Evolutionary conservation across 1,140 invertebrate species (phyloP).

Genomic region (Drosophila equinoxialis): DNA sequence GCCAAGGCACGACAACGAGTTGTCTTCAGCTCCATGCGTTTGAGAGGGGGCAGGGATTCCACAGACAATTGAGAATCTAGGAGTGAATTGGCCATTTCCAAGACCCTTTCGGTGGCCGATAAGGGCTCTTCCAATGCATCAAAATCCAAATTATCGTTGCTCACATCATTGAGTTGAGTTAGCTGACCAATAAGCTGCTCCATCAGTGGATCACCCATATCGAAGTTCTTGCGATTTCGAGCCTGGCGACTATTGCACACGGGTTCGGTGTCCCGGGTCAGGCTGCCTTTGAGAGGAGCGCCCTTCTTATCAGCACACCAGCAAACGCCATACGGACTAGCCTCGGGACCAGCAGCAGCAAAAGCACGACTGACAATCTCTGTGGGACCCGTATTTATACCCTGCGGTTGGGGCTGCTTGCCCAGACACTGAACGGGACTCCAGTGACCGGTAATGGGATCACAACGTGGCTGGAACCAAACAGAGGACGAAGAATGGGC

Average conservation of each 20-base stretch:
- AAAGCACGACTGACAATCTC: constrained; percentile 68
- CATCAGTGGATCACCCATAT: constrained; percentile 83
- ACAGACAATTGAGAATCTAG: constrained; percentile 66
- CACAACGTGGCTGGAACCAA: constrained; percentile 89
- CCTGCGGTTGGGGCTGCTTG: constrained; percentile 69
- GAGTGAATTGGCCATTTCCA: constrained; percentile 82
- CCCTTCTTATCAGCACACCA: constrained; percentile 93
- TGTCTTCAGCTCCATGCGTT: constrained; percentile 68
- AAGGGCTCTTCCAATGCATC: constrained; percentile 52
- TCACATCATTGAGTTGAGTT: constrained; percentile 85
- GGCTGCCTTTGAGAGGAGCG: constrained; percentile 90
- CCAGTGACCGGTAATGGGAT: constrained; percentile 89
- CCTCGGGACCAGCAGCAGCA: constrained; percentile 7
- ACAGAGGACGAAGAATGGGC: constrained; percentile 82
- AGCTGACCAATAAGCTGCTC: constrained; percentile 88
- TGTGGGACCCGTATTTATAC: constrained; percentile 21
- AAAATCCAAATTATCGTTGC: constrained; percentile 82
- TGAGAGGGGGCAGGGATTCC: constrained; percentile 42
- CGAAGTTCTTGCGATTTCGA: constrained; percentile 83
- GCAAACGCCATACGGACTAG: constrained; percentile 86
- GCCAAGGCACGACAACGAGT: constrained; percentile 87
- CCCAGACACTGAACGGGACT: constrained; percentile 90
- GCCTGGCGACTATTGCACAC: constrained; percentile 91
- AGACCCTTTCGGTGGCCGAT: constrained; percentile 64
- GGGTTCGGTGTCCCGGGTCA: constrained; percentile 88